These are phyloP conservation scores for Agrochola lota DNA, from an alignment of 2,888 invertebrate species.

Conservation along the genomic window DNA sequence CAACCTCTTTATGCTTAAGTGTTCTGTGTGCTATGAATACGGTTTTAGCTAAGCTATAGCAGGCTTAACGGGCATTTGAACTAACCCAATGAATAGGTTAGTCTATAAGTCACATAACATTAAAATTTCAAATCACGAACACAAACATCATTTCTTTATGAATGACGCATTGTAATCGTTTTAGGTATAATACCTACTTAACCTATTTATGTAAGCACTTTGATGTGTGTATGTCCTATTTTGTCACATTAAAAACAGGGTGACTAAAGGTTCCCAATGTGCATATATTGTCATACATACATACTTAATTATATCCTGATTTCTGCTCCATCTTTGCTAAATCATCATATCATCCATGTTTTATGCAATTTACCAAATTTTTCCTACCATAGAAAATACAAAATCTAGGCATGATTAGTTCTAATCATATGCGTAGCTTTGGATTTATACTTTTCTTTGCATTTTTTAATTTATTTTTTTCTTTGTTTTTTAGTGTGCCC, in stretches of 20 bases:
- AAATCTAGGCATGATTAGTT: not conserved
- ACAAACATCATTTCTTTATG: conserved; percentile 35
- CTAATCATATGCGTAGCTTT: too few species aligned
- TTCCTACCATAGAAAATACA: not conserved
- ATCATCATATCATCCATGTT: too few species aligned
- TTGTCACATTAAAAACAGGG: conserved; percentile 5
- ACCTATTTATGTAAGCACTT: not conserved
- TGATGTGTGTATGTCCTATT: conserved; percentile 9
- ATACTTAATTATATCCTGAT: not conserved
- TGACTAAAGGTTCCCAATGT: conserved; percentile 3
- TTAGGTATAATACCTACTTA: conserved; percentile 14
- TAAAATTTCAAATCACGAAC: conserved; percentile 19
- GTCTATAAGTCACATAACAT: not conserved
- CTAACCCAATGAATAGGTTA: not conserved
- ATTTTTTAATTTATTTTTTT: too few species aligned
- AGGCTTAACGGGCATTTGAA: not conserved
- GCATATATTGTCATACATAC: not conserved
- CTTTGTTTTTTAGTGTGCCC: too few species aligned
- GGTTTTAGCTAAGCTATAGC: not conserved
- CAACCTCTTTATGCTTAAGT: not conserved
- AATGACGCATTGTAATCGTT: conserved; percentile 37
- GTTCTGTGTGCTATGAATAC: not conserved
- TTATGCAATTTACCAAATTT: too few species aligned
- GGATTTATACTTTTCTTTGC: too few species aligned
- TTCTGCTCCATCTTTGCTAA: not conserved